Base-by-base conservation (phyloP, 2,888 invertebrate species). In the Hyles lineata region DNA sequence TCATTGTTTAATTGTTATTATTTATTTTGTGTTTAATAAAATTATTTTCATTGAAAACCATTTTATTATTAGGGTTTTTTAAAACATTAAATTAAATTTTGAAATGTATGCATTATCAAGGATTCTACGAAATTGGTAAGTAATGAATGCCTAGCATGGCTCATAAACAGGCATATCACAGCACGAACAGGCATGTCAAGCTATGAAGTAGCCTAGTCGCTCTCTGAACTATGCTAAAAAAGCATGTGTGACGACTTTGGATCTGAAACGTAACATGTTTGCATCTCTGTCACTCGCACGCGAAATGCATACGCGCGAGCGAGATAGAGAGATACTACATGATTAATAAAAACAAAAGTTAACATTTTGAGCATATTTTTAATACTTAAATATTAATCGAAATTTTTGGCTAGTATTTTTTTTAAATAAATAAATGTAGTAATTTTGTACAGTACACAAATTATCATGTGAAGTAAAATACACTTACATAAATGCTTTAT, bases 121-220 rank as follows among this genome's bases (percentile, higher is more conserved):
- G 94, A 94, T 92, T 93, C 90, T 92, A 90, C 87, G 93, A 94
- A 81, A 92, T 94, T 72, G 94, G 94, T 94, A 89, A 94, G 94
- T 84, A 77, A 43, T 15, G 15, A 62, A 81, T 29, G 79, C 80
- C 79, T 75, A 61, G 87, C 88, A 87, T 85, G 88, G 84, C 80
- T 43, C 23, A 29, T 17, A 52, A 35, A 29, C 50, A 52, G 62
- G 32, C n/a, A 52, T 11, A 23, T 52, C 52, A 58, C 72, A 72
- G 72, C 72, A 72, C 55, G 63, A 72, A 32, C 63, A 52, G 63
- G 55, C 62, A n/a, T 55, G 62, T 63, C 72, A 62, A 52, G 71
- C 71, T 71, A 72, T 72, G 6, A 9, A 55, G 55, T 63, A 58
- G 72, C 55, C 50, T 69, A 67, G 67, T 67, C 43, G 67, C 67